Percentiles rank a stretch among this genome's conserved stretches.
These are phyloP conservation scores for Ammospiza caudacuta DNA, from an alignment of 2,113 vertebrate genomes.

Conservation along the genomic window DNA sequence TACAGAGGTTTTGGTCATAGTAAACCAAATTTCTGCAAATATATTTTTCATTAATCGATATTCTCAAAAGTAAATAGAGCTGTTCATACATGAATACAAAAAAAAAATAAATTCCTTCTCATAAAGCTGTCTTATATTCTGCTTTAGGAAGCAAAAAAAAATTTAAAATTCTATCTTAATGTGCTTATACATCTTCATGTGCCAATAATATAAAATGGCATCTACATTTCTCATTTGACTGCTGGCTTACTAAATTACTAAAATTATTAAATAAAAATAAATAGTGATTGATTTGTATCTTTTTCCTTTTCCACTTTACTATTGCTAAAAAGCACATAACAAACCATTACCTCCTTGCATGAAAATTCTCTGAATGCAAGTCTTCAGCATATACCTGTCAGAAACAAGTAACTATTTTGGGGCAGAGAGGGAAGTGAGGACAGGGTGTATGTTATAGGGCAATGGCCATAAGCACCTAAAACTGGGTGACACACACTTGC, in stretches of 20 bases:
- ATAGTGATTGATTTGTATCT: background rate
- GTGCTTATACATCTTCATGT: background rate
- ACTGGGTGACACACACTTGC: background rate
- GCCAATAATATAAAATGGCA: background rate
- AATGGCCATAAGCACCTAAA: background rate
- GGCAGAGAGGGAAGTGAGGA: background rate
- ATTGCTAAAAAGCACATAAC: background rate
- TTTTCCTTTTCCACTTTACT: background rate
- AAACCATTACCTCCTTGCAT: background rate
- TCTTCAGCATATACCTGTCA: background rate
- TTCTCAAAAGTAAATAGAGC: background rate
- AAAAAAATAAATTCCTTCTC: background rate
- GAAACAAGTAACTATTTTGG: background rate
- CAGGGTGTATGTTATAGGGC: background rate
- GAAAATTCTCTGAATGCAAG: background rate
- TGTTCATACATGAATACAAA: background rate
- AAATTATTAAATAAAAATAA: conserved; percentile 13
- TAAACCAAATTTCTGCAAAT: background rate
- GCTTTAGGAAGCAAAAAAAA: background rate
- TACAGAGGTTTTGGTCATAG: background rate
- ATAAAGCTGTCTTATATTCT: background rate
- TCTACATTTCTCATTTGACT: background rate
- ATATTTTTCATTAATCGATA: background rate
- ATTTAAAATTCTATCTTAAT: background rate
- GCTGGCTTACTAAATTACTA: background rate